A percentile compares a stretch with the other conserved stretches of the same genome.
Evolutionary conservation across 2,888 invertebrate genomes (phyloP).

Genomic region (Luperina nickerlii): DNA sequence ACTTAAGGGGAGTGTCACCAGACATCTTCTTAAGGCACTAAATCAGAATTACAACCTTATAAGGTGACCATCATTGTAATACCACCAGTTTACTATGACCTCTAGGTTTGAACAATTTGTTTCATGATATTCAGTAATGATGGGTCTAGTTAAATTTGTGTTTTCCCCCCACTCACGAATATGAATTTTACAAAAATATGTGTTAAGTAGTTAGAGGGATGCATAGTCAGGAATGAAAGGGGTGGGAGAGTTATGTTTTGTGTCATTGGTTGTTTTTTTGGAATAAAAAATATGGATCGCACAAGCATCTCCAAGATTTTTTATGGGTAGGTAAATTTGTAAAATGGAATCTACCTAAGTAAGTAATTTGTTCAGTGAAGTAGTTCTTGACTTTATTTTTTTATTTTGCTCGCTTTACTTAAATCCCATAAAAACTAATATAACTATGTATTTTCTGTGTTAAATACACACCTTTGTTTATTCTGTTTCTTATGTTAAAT

Average conservation of each 20-base stretch:
- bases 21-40: slow-evolving; percentile 77
- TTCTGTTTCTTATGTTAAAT: neutral
- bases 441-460: neutral
- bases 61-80: slow-evolving; percentile 74
- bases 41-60: slow-evolving; percentile 81
- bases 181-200: slow-evolving; percentile 74
- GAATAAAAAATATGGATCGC: neutral
- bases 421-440: neutral
- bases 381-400: neutral
- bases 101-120: neutral
- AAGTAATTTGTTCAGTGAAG: neutral
- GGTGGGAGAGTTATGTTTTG: slow-evolving; percentile 54
- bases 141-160: slow-evolving; percentile 69
- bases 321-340: neutral
- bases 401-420: neutral
- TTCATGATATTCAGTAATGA: neutral
- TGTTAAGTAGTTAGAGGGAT: slow-evolving; percentile 74
- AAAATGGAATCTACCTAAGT: neutral
- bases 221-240: slow-evolving; percentile 79
- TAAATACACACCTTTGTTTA: neutral
- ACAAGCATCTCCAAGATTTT: neutral
- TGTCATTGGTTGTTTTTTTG: neutral
- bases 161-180: slow-evolving; percentile 70
- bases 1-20: slow-evolving; percentile 68
- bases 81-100: slow-evolving; percentile 68